Evolutionary conservation across 2,797 vertebrate species (phyloP).

Genomic region (Hapalemur alaotrensis): DNA sequence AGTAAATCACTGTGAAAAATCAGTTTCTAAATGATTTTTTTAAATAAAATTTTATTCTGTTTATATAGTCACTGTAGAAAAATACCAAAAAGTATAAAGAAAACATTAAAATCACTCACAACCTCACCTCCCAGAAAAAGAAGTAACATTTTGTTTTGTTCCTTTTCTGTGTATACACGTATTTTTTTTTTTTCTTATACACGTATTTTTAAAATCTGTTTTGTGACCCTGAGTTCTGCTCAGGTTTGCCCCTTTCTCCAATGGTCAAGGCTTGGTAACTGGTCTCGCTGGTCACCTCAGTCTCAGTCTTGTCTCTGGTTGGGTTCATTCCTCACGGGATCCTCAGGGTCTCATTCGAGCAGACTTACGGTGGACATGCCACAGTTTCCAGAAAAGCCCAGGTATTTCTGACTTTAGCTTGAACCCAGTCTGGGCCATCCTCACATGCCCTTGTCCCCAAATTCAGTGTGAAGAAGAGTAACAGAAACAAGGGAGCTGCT

Average conservation of each 20-base stretch:
- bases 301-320: background rate
- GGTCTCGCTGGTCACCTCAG: no score
- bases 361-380: background rate
- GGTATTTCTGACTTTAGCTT: background rate
- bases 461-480: background rate
- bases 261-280: background rate
- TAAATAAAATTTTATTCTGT: background rate
- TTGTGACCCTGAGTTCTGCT: background rate
- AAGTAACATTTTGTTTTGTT: background rate
- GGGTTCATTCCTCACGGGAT: background rate
- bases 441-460: background rate
- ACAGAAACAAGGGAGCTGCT: background rate
- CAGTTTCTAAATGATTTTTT: conserved; percentile 15
- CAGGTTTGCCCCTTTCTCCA: background rate
- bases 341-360: background rate
- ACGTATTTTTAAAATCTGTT: background rate
- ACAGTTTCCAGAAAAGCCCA: background rate
- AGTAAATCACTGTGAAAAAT: background rate
- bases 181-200: no score
- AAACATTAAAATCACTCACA: background rate
- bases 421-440: background rate
- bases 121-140: background rate
- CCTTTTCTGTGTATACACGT: background rate
- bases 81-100: background rate
- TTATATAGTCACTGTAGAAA: background rate